A percentile compares a stretch with the other conserved stretches of the same genome.
These are phyloP conservation scores for Zeugodacus cucurbitae DNA, from an alignment of 1,140 invertebrate species.

Conservation along the genomic window DNA sequence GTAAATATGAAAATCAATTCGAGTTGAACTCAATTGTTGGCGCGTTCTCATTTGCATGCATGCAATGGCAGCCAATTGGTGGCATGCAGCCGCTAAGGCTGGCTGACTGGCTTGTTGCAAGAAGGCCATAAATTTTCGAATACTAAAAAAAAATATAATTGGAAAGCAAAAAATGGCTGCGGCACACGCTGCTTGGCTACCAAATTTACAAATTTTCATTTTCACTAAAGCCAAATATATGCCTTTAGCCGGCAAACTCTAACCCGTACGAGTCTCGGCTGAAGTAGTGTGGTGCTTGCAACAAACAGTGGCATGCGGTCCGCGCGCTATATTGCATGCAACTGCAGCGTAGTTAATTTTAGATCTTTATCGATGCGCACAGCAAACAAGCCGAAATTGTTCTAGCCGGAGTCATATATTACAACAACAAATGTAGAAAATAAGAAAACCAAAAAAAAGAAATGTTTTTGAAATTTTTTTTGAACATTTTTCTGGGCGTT, in stretches of 20 bases:
- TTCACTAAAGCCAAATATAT: background rate
- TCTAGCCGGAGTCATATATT: background rate
- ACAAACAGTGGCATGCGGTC: background rate
- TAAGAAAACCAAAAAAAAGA: too few species aligned
- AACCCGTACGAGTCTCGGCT: background rate
- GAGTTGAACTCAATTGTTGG: background rate
- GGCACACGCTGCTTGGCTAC: background rate
- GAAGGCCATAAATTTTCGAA: slow-evolving; percentile 9
- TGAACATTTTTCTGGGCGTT: background rate
- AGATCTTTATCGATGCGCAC: slow-evolving; percentile 6
- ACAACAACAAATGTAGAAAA: background rate
- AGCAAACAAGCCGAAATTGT: background rate
- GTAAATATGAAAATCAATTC: slow-evolving; percentile 26
- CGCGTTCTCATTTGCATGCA: slow-evolving; percentile 31
- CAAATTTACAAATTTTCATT: background rate
- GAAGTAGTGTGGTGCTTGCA: background rate
- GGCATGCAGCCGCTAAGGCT: background rate
- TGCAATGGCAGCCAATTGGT: background rate
- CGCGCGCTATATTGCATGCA: background rate
- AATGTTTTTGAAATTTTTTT: background rate
- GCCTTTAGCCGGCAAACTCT: background rate
- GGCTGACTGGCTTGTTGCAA: background rate
- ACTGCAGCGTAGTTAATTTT: background rate
- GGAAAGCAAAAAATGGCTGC: background rate
- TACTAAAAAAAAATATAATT: background rate